Base-by-base conservation (phyloP, 2,888 invertebrate species). In the Argyra leucocephala region DNA sequence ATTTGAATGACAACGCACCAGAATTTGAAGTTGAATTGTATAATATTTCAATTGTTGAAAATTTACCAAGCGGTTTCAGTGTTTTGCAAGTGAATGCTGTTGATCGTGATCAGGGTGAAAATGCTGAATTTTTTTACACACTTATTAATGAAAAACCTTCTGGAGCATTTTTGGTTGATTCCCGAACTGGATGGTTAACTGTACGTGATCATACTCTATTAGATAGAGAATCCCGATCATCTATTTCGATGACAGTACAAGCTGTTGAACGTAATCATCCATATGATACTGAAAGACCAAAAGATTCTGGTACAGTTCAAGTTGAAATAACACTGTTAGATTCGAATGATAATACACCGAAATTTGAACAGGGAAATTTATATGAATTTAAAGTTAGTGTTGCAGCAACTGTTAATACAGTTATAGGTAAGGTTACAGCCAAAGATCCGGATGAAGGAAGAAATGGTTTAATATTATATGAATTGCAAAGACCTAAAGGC, bases 1-100 rank as follows among this genome's bases (percentile, higher is more conserved):
- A 92, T 73, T 78, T 91, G 12, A 91, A 93, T 73, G 93, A 93
- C 75, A 93, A 93, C 76, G 80, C 89, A 23, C 93, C 93, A 0
- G 89, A 91, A 72, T 94, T 94, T 71, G 93, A 93, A 75, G 91
- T 91, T 0, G 92, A 92, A 72, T 87, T 90, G 72, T 93, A 94
- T 75, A 93, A 93, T 72, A 93, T 94, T 69, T 93, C 93, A 70
- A 93, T 94, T 69, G 93, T 93, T 60, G 94, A 94, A 76, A 94
- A 94, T 76, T 81, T 93, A 31, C 93, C 93, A 0, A 91, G 90
- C 71, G 93, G 93, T 0, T 80, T 86, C 71, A 74, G 78, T 71
- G 76, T 79, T 0, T 71, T 80, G 0, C 80, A 80, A 69, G 80
- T 93, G 12, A 85, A 90, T 74, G 93, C 93, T 0, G 82, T 84